phyloP scores from a whole-genome alignment of 2,888 invertebrate genomes.

The Agrochola litura region DNA sequence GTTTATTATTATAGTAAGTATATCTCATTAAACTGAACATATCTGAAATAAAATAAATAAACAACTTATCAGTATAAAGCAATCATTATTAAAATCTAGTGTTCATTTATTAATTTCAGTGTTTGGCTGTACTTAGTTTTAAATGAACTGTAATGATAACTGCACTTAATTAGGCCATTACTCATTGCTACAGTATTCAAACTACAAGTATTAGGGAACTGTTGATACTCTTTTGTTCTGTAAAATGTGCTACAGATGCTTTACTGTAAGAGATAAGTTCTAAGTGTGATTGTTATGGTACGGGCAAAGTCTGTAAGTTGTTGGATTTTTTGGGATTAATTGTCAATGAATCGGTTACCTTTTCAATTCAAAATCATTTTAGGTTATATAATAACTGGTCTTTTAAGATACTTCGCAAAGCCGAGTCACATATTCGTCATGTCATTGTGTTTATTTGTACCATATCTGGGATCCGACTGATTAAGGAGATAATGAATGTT shows the following conservation, averaged over 20 bases:
- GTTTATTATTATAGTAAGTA: constrained; percentile 42
- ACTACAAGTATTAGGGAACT: constrained; percentile 63
- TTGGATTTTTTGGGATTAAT: background rate
- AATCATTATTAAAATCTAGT: constrained; percentile 49
- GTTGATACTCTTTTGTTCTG: constrained; percentile 39
- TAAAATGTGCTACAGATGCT: constrained; percentile 64
- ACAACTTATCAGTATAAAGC: constrained; percentile 51
- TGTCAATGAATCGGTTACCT: background rate
- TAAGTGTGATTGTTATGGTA: constrained; percentile 61
- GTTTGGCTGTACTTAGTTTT: constrained; percentile 43
- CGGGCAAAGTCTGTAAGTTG: constrained; percentile 25
- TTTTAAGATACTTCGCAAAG: background rate
- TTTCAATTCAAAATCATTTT: background rate
- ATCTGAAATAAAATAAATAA: constrained; percentile 60
- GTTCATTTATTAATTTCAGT: constrained; percentile 47
- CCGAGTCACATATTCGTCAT: background rate
- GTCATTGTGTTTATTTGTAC: background rate
- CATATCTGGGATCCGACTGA: background rate
- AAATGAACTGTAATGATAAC: constrained; percentile 24
- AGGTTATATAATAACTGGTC: background rate
- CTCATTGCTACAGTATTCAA: constrained; percentile 60
- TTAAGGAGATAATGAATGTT: background rate
- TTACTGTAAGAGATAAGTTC: constrained; percentile 59
- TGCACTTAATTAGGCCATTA: constrained; percentile 30
- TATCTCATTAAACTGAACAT: constrained; percentile 66